Evolutionary conservation across 2,113 vertebrate species (phyloP).

Genomic region (Agapornis roseicollis): DNA sequence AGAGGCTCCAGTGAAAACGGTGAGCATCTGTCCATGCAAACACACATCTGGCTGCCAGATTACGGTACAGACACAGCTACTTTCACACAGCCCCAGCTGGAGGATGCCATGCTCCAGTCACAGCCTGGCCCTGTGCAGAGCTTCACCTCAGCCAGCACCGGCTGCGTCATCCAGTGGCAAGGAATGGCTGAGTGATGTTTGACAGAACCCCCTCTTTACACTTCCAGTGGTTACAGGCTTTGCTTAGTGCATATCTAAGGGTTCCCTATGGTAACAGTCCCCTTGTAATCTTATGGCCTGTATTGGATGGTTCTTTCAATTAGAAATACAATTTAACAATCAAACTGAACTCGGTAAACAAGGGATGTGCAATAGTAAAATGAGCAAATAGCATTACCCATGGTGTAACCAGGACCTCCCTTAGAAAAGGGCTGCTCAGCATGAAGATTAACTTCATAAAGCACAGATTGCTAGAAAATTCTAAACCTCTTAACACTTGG

Average conservation of each 20-base stretch:
- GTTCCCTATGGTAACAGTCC: background rate
- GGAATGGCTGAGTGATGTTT: background rate
- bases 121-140: background rate
- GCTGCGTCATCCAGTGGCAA: background rate
- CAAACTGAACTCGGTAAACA: background rate
- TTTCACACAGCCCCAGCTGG: fast-evolving
- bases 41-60: background rate
- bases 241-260: background rate
- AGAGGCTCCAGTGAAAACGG: background rate
- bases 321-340: background rate
- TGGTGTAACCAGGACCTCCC: background rate
- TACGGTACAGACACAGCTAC: no score
- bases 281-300: background rate
- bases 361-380: background rate
- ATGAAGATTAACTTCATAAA: background rate
- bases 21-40: background rate
- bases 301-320: background rate
- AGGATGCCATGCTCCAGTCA: background rate
- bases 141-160: background rate
- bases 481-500: background rate
- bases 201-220: background rate
- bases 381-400: background rate
- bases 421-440: background rate
- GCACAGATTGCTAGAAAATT: background rate
- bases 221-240: background rate